Evolutionary conservation across 2,888 invertebrate species (phyloP), one percentile per base, ranked within the genome.

Genomic region (Epinotia brunnichana): DNA sequence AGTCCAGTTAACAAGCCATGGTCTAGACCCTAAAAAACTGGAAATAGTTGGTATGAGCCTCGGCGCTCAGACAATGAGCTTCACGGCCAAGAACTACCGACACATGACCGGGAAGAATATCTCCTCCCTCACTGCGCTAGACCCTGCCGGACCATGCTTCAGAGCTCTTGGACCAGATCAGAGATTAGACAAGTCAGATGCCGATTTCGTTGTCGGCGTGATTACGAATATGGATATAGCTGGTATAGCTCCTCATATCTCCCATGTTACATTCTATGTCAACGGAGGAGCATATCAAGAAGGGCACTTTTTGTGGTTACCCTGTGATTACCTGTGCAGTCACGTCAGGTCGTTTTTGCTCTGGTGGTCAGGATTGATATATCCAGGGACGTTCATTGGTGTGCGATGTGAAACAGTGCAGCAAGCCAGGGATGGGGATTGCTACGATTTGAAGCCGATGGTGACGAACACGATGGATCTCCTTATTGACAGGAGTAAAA

Each of bases 261-360:
- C 82, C 0, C 82, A 82, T 35, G 75, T 82, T 0, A 77, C 79
- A 60, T 80, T 79, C 51, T 82, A 82, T 66, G 74, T 82, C 2
- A 82, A 82, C 61, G 82, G 82, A 5, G 82, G 82, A 0, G 90
- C 90, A 69, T 87, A 76, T 56, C 88, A 88, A 74, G 85, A 86
- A 0, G 85, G 84, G 0, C 83, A 84, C 17, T 3, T 84, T 1
- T 3, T 82, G 0, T 83, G 81, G 81, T 74, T 80, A 10, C 84
- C 84, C 0, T 88, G 88, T 39, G 79, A 77, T 44, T 76, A 80
- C 0, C 0, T 86, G 0, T 88, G 87, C 62, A 87, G 87, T 66
- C 88, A 88, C 72, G 61, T 84, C 0, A 76, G 86, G 17, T 74
- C 85, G 0, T 84, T 76, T 19, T 80, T 80, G 0, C 1, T 88